phyloP scores from a whole-genome alignment of 2,888 invertebrate species.

The Chrysina gloriosa region DNA sequence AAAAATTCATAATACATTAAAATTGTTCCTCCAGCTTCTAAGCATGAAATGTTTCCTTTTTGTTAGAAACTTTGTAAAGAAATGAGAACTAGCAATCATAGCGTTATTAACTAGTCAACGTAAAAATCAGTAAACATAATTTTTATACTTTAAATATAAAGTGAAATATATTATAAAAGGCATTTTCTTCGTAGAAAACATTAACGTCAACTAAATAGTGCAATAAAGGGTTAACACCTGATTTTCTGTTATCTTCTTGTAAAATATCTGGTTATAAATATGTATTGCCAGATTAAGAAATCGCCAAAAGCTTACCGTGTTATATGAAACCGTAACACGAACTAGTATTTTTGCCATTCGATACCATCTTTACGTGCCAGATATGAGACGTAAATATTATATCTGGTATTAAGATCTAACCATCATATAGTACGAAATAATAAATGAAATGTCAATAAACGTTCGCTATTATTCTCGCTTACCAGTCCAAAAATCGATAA shows the following conservation, averaged over 20 bases:
- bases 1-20: no score
- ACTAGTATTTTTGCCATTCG: neutral
- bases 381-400: conserved; percentile 9
- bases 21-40: no score
- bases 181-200: no score
- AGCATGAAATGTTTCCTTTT: neutral
- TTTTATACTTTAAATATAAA: no score
- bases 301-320: no score
- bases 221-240: no score
- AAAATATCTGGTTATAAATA: no score
- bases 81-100: neutral
- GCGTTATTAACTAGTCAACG: neutral
- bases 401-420: neutral
- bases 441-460: conserved; percentile 28
- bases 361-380: neutral
- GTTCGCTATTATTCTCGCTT: conserved; percentile 11
- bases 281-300: no score
- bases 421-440: neutral
- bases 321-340: neutral
- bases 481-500: conserved; percentile 4
- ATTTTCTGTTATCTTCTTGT: no score
- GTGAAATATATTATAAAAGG: no score
- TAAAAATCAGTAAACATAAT: neutral
- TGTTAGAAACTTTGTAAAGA: neutral
- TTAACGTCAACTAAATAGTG: no score